Evolutionary conservation across 92 coral and sea anemone genomes (phyloP), one percentile per base, ranked within the genome.

Genomic region (Galaxea fascicularis): DNA sequence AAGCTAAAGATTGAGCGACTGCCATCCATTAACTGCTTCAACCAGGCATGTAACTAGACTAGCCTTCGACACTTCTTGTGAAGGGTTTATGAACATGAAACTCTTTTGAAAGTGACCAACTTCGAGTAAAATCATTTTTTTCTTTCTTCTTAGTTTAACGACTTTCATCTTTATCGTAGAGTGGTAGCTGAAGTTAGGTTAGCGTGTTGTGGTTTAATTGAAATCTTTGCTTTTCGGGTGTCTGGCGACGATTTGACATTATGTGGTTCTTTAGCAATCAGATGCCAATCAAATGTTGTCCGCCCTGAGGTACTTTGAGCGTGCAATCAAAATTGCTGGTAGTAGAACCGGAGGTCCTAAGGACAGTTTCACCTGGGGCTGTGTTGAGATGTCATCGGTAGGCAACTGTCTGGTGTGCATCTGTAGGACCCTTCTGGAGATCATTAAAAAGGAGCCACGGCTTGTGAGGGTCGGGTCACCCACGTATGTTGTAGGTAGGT

Each of bases 241-340:
- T 35, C 41, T 6, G 41, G 2, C 41, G 41, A 6, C 41, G 41
- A 49, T 49, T 10, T 58, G 12, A 24, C 17, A 21, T 20, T 16
- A 24, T 79, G 7, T 70, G 14, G 20, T 24, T 53, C n/a, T 59
- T 18, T 60, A 94, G 98, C 93, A 94, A 94, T 94, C 98, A 67
- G 93, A 92, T 62, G 94, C 98, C 87, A 94, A 94, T 78, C 95
- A 94, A 85, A 94, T 94, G 98, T 77, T 94, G 18, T 86, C 93
- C 53, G 98, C 95, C 20, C 73, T 94, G 67, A 86, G 98, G 67
- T 94, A 94, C 87, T 94, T 94, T 39, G 98, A 94, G 79, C 95
- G 98, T 46, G 86, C 92, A 39, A 85, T 94, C 84, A 92, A 90
- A 30, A 81, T 53, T 10, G 84, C 76, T 27, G 78, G 74, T 26